Percentiles rank a stretch among this genome's conserved stretches.
phyloP scores from a whole-genome alignment of 1,140 invertebrate genomes.

The Drosophila setifemur region DNA sequence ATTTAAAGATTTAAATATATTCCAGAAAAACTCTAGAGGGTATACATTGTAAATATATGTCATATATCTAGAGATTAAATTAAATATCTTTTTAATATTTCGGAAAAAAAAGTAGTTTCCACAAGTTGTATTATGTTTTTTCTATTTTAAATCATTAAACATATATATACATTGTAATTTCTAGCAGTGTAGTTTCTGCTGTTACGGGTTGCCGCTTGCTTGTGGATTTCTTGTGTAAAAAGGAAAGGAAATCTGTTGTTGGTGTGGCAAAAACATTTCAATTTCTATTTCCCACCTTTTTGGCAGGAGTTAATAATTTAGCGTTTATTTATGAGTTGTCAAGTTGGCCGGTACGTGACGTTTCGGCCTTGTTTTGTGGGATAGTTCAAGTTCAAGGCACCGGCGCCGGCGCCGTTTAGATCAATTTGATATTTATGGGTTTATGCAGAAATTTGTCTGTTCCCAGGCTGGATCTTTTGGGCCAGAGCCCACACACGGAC shows the following conservation, averaged over 20 bases:
- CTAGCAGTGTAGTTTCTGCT: neutral
- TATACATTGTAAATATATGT: no score
- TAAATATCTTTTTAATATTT: no score
- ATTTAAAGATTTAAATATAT: no score
- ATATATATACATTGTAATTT: neutral
- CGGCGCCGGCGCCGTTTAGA: constrained; percentile 71
- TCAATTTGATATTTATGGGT: constrained; percentile 81
- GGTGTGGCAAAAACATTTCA: constrained; percentile 69
- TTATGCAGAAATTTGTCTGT: constrained; percentile 80
- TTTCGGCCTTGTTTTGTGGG: constrained; percentile 35
- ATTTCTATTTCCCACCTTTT: constrained; percentile 51
- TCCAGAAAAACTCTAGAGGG: no score
- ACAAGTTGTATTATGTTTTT: no score
- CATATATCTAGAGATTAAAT: no score
- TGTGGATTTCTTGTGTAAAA: constrained; percentile 11
- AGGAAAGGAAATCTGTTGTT: constrained; percentile 48
- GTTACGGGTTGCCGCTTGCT: constrained; percentile 20
- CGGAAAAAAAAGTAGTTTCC: no score
- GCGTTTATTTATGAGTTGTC: constrained; percentile 80
- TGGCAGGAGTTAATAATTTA: constrained; percentile 72
- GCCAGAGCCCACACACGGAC: constrained; percentile 67
- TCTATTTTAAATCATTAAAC: neutral
- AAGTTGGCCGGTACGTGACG: constrained; percentile 57
- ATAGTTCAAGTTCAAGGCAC: constrained; percentile 68
- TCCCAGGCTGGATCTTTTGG: constrained; percentile 38